Evolutionary conservation across 2,113 vertebrate species (phyloP).

Genomic region (Thinocorus orbignyianus): DNA sequence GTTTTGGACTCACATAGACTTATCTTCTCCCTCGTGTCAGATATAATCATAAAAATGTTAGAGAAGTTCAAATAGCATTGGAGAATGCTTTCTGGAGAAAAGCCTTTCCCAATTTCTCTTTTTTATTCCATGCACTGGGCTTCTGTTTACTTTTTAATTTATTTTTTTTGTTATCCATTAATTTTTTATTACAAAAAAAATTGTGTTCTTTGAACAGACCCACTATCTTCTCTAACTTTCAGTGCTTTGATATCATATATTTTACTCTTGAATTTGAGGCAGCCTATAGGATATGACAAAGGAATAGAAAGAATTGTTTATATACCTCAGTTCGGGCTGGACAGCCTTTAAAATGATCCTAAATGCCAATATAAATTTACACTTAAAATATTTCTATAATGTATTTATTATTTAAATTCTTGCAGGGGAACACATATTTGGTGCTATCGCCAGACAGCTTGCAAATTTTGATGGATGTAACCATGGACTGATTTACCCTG

Average conservation of each 20-base stretch:
- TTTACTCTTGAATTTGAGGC: neutral
- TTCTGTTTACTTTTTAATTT: neutral
- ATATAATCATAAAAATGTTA: neutral
- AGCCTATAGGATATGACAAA: neutral
- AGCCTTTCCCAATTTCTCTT: neutral
- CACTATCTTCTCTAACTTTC: neutral
- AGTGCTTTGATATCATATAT: neutral
- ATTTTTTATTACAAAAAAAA: neutral
- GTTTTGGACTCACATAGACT: neutral
- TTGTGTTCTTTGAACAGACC: neutral
- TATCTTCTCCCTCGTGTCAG: neutral
- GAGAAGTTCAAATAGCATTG: neutral
- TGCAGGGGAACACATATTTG: neutral
- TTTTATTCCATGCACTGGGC: neutral
- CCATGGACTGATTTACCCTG: neutral
- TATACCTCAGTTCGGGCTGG: neutral
- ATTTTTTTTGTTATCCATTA: neutral
- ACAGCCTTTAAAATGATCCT: neutral
- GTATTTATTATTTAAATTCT: neutral
- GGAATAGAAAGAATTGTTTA: neutral
- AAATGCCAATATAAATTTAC: neutral
- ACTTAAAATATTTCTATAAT: neutral
- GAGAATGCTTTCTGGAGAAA: neutral
- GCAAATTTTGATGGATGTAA: neutral
- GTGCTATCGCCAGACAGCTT: neutral